Evolutionary conservation across 2,888 invertebrate species (phyloP).

Genomic region (Ceramica pisi): DNA sequence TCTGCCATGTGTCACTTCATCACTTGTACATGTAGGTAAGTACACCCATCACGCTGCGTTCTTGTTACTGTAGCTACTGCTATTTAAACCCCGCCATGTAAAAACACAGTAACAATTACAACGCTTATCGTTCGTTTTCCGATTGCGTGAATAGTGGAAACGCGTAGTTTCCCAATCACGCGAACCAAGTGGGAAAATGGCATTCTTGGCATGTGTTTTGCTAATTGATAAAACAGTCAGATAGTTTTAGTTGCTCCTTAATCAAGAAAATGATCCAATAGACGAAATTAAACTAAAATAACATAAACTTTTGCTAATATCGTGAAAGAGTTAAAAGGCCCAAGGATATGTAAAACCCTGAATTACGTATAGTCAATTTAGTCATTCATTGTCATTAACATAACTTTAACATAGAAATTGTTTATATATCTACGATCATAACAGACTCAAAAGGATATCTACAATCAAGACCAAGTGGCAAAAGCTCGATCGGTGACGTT

Average conservation of each 20-base stretch:
- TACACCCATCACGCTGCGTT: neutral
- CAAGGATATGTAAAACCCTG: too few species aligned
- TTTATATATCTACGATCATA: too few species aligned
- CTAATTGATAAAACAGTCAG: neutral
- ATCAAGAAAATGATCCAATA: too few species aligned
- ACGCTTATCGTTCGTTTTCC: conserved; percentile 25
- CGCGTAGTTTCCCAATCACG: conserved; percentile 47
- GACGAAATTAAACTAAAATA: too few species aligned
- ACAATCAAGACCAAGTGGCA: neutral
- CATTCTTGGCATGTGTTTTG: conserved; percentile 21
- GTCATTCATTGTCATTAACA: too few species aligned
- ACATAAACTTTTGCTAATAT: too few species aligned
- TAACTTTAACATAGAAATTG: too few species aligned
- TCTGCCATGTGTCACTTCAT: too few species aligned
- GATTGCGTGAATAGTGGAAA: conserved; percentile 53
- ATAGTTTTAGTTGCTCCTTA: neutral
- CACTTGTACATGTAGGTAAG: neutral
- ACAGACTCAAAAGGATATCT: neutral
- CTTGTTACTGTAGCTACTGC: neutral
- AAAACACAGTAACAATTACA: conserved; percentile 33
- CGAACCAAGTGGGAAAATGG: conserved; percentile 33
- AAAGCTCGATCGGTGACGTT: neutral
- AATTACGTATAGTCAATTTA: too few species aligned
- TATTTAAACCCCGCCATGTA: neutral
- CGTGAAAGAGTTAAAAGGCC: too few species aligned